Percentiles rank a stretch among this genome's conserved stretches.
phyloP scores from a whole-genome alignment of 2,888 invertebrate genomes.

The Drosophila lutescens region DNA sequence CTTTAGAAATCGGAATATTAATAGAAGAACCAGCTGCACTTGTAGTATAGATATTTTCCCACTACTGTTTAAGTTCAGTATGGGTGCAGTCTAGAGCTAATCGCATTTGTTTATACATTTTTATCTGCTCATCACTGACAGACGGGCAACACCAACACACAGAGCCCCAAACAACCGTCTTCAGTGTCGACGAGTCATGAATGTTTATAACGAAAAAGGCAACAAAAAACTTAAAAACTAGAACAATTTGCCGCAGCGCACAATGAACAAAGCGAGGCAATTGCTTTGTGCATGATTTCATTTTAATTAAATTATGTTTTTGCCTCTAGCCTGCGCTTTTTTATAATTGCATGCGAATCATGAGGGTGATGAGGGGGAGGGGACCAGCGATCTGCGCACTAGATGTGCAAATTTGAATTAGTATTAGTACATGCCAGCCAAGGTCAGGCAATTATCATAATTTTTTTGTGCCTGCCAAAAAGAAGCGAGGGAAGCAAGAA shows the following conservation, averaged over 20 bases:
- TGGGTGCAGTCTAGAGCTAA: slow-evolving; percentile 22
- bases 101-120: slow-evolving; percentile 16
- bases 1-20: slow-evolving; percentile 16
- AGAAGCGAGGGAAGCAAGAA: slow-evolving; percentile 32
- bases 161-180: slow-evolving; percentile 51
- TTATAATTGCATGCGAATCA: slow-evolving; percentile 76
- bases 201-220: slow-evolving; percentile 31
- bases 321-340: slow-evolving; percentile 49
- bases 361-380: slow-evolving; percentile 4
- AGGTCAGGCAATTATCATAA: slow-evolving; percentile 77
- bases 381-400: slow-evolving; percentile 14
- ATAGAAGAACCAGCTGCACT: slow-evolving; percentile 20
- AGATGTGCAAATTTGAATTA: slow-evolving; percentile 72
- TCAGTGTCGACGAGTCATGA: slow-evolving; percentile 77
- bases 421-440: slow-evolving; percentile 65
- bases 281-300: slow-evolving; percentile 79
- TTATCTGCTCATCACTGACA: slow-evolving; percentile 38
- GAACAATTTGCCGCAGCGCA: slow-evolving; percentile 74
- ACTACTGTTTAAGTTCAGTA: not conserved
- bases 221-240: slow-evolving; percentile 62
- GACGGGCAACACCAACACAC: slow-evolving; percentile 25
- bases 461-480: slow-evolving; percentile 43
- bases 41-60: not conserved
- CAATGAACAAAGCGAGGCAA: slow-evolving; percentile 78
- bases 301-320: slow-evolving; percentile 78